These are phyloP conservation scores for Drosophila pseudotakahashii DNA, from an alignment of 2,888 invertebrate genomes.

Conservation along the genomic window DNA sequence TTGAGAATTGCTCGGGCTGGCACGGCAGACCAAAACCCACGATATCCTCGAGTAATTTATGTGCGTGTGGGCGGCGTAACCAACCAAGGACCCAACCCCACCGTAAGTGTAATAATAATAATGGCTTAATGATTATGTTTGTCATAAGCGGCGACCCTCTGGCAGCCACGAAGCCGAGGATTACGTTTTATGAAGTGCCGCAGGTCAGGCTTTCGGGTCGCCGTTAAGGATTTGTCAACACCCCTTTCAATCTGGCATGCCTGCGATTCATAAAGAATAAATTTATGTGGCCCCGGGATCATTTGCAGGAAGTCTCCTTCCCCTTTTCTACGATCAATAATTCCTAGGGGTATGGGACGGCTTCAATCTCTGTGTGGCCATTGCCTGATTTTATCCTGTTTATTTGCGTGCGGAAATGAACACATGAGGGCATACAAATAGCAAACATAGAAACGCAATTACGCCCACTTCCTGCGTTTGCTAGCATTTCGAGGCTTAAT, in stretches of 20 bases:
- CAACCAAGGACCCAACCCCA: not conserved
- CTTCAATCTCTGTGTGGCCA: no score
- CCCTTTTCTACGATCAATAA: slow-evolving; percentile 24
- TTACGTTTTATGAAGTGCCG: slow-evolving; percentile 62
- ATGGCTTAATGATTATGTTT: slow-evolving; percentile 74
- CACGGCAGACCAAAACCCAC: slow-evolving; percentile 20
- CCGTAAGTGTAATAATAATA: slow-evolving; percentile 74
- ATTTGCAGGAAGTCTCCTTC: slow-evolving; percentile 11
- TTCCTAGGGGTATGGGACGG: slow-evolving; percentile 13
- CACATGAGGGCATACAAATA: slow-evolving; percentile 73
- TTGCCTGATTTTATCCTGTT: slow-evolving; percentile 57
- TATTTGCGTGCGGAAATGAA: slow-evolving; percentile 77
- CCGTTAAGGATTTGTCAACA: slow-evolving; percentile 64
- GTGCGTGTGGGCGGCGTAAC: slow-evolving; percentile 35
- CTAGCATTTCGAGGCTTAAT: slow-evolving; percentile 50
- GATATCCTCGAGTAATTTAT: slow-evolving; percentile 41
- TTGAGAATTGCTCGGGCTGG: slow-evolving; percentile 47
- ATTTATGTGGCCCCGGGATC: slow-evolving; percentile 20
- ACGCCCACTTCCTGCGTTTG: slow-evolving; percentile 67
- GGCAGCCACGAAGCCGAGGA: slow-evolving; percentile 28
- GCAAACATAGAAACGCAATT: slow-evolving; percentile 76
- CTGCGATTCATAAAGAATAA: slow-evolving; percentile 34
- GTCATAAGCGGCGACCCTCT: slow-evolving; percentile 54
- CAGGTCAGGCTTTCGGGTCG: slow-evolving; percentile 37
- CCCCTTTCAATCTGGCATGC: slow-evolving; percentile 45